phyloP scores from a whole-genome alignment of 2,113 vertebrate genomes.

The Conger conger region DNA sequence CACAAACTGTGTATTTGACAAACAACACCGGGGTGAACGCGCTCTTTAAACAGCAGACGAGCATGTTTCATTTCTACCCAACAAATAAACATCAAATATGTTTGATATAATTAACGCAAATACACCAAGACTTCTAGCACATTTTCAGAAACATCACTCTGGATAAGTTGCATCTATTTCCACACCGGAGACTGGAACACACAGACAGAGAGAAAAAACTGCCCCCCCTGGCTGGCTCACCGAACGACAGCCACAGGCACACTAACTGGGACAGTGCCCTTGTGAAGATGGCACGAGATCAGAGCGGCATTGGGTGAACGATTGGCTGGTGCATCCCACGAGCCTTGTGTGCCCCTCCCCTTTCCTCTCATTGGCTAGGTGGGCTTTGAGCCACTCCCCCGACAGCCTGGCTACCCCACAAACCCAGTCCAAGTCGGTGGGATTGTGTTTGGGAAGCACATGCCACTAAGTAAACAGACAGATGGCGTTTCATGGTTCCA shows the following conservation, averaged over 20 bases:
- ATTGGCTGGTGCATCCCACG: neutral
- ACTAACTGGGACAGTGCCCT: neutral
- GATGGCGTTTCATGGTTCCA: conserved; percentile 22
- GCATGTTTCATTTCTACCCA: neutral
- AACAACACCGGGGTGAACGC: neutral
- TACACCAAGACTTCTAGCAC: neutral
- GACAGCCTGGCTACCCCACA: neutral
- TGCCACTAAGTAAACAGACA: conserved; percentile 27
- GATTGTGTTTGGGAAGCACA: conserved; percentile 1
- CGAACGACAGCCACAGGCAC: neutral
- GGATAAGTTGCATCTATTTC: neutral
- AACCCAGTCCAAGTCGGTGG: neutral
- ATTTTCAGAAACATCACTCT: too few species aligned
- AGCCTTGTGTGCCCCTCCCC: neutral
- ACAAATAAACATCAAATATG: neutral
- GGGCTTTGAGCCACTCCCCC: neutral
- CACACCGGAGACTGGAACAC: neutral
- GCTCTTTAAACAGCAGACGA: neutral
- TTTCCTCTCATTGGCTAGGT: neutral
- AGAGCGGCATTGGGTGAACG: neutral
- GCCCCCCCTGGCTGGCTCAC: neutral
- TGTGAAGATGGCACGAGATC: neutral
- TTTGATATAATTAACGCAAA: too few species aligned
- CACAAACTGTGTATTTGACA: neutral
- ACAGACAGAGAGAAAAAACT: neutral